Base-by-base conservation (phyloP, 2,113 vertebrate genomes). In the Cariama cristata region DNA sequence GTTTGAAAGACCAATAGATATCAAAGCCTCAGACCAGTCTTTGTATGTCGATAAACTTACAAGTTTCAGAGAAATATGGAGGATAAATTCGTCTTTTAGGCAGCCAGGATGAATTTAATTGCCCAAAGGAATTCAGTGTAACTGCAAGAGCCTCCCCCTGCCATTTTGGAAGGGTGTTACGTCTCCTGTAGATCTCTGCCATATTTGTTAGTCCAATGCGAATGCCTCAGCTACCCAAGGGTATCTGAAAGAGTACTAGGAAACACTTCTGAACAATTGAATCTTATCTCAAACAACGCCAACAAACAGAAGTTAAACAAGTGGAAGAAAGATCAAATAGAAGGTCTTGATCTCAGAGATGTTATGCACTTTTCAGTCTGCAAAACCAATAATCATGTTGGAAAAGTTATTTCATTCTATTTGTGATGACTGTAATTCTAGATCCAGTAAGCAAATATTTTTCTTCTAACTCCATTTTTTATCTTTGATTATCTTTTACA, bases 391-490 rank as follows among this genome's bases (percentile, higher is more conserved):
- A 94, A 69, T 38, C 24, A 47, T 3, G 4, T 33, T 69, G 71
- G 40, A 53, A 62, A 88, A 87, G 66, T 44, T 23, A n/a, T n/a
- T 42, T 56, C 49, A 52, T 81, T 90, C 64, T 23, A n/a, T 86
- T 90, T 71, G 73, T 22, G 67, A 58, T 4, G 5, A 66, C 55
- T 80, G 32, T 11, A 53, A 80, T 81, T 80, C 72, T 56, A 64
- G 11, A 86, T 56, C 72, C n/a, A 76, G 32, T 35, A 88, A 56
- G 30, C 38, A 95, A 86, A 91, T 74, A 88, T 66, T 83, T 92
- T 74, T 84, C 56, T 92, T 92, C 32, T 90, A 74, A 74, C 16
- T 92, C 64, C 28, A 71, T 50, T 89, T 93, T 91, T 85, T 69
- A 3, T 69, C 68, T 69, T 49, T 53, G 53, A 66, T 86, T 77